These are phyloP conservation scores for Rhizomys pruinosus DNA, from an alignment of 2,113 vertebrate species.

Conservation along the genomic window DNA sequence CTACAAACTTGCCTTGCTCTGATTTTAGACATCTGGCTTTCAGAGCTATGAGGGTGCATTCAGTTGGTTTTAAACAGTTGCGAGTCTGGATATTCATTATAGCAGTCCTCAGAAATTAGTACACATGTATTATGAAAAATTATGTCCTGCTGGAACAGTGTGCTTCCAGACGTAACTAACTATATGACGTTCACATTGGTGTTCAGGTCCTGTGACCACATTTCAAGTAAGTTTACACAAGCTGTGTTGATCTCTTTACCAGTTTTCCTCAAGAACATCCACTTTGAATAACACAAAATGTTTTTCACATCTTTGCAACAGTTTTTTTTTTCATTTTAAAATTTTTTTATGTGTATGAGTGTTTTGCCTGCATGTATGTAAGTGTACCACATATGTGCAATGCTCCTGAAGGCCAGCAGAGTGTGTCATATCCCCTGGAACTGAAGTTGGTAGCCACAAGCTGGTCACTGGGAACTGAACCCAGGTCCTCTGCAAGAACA, in stretches of 20 bases:
- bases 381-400: too few relatives aligned
- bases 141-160: neutral
- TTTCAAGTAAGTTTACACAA: neutral
- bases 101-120: neutral
- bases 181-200: neutral
- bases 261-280: neutral
- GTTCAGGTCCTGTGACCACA: neutral
- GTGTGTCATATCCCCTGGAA: too few relatives aligned
- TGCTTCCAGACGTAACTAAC: neutral
- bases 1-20: too few relatives aligned
- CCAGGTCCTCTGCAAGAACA: too few relatives aligned
- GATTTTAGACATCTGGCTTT: neutral
- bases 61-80: neutral
- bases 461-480: too few relatives aligned
- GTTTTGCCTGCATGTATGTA: too few relatives aligned
- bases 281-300: constrained; percentile 6
- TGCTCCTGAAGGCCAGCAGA: too few relatives aligned
- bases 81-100: neutral
- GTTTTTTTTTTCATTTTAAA: too few relatives aligned
- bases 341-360: too few relatives aligned
- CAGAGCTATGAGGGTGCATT: neutral
- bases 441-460: too few relatives aligned
- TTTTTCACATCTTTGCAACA: neutral
- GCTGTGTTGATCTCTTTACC: neutral
- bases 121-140: neutral